These are phyloP conservation scores for Tribolium castaneum DNA, from an alignment of 1,140 invertebrate species.

Conservation along the genomic window DNA sequence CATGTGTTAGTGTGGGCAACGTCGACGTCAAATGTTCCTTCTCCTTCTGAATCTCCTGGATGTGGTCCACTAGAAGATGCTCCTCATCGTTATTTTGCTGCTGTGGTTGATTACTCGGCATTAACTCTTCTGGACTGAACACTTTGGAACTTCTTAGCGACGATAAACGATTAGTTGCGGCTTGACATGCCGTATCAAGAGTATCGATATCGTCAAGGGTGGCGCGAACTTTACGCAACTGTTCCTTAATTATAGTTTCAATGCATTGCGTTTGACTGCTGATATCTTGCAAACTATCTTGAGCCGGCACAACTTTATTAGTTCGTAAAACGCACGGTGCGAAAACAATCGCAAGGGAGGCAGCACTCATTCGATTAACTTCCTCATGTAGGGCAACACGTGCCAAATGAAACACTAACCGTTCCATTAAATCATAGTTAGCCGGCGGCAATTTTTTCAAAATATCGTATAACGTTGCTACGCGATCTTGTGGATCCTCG, in stretches of 20 bases:
- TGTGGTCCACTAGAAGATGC: slow-evolving; percentile 76
- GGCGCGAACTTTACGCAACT: slow-evolving; percentile 77
- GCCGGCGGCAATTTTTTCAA: slow-evolving; percentile 89
- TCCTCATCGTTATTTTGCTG: slow-evolving; percentile 72
- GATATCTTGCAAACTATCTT: slow-evolving; percentile 88
- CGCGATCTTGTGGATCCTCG: slow-evolving; percentile 82
- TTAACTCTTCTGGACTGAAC: slow-evolving; percentile 73
- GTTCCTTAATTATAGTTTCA: slow-evolving; percentile 82
- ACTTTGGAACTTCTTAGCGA: slow-evolving; percentile 81
- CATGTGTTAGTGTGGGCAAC: slow-evolving; percentile 80
- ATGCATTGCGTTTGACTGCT: slow-evolving; percentile 85
- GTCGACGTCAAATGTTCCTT: slow-evolving; percentile 85
- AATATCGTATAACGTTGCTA: slow-evolving; percentile 86
- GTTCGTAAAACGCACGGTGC: slow-evolving; percentile 93
- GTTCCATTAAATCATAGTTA: slow-evolving; percentile 92
- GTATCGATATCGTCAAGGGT: slow-evolving; percentile 91
- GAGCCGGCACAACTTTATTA: slow-evolving; percentile 86
- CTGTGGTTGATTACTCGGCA: slow-evolving; percentile 62
- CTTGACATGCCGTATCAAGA: slow-evolving; percentile 83
- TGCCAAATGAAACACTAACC: slow-evolving; percentile 93
- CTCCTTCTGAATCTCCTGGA: slow-evolving; percentile 81
- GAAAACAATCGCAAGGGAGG: slow-evolving; percentile 93
- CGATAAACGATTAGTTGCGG: slow-evolving; percentile 78
- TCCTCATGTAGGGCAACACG: slow-evolving; percentile 88
- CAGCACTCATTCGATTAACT: slow-evolving; percentile 92